Conservation (phyloP, 1,140 invertebrate species). For the Eriosoma lanigerum region DNA sequence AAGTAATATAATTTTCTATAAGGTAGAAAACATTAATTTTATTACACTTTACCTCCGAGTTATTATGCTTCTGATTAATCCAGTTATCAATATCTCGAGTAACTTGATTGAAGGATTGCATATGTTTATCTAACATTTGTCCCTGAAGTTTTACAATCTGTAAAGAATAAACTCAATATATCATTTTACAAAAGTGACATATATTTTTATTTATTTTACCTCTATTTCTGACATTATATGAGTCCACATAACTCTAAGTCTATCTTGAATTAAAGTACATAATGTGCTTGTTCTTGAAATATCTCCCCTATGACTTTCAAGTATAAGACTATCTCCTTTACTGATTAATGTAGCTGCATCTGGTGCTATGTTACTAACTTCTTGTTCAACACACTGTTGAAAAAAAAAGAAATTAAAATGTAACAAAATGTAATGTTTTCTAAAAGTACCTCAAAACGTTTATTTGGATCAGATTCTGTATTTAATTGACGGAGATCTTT, state of each 20-base stretch:
- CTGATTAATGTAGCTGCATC: conserved; percentile 79
- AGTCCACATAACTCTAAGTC: conserved; percentile 68
- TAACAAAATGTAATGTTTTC: not conserved
- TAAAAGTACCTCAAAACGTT: conserved; percentile 31
- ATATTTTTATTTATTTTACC: conserved; percentile 56
- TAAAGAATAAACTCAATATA: conserved; percentile 47
- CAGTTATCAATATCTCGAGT: conserved; percentile 61
- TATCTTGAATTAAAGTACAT: conserved; percentile 65
- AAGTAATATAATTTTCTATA: not conserved
- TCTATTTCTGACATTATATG: conserved; percentile 70
- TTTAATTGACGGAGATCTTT: conserved; percentile 45
- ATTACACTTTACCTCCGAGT: conserved; percentile 63
- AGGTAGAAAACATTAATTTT: conserved; percentile 57
- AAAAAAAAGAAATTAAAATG: not conserved
- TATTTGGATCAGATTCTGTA: conserved; percentile 42
- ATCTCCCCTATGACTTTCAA: conserved; percentile 65
- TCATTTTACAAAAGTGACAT: not conserved
- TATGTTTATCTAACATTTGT: conserved; percentile 63
- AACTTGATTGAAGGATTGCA: conserved; percentile 61
- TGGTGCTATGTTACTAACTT: conserved; percentile 69
- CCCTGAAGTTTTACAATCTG: conserved; percentile 59
- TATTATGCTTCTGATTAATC: conserved; percentile 61
- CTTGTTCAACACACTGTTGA: conserved; percentile 65
- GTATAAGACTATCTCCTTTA: conserved; percentile 73
- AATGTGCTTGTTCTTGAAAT: conserved; percentile 63